Conservation (phyloP, 1,140 invertebrate species). For the Sesamia nonagrioides region DNA sequence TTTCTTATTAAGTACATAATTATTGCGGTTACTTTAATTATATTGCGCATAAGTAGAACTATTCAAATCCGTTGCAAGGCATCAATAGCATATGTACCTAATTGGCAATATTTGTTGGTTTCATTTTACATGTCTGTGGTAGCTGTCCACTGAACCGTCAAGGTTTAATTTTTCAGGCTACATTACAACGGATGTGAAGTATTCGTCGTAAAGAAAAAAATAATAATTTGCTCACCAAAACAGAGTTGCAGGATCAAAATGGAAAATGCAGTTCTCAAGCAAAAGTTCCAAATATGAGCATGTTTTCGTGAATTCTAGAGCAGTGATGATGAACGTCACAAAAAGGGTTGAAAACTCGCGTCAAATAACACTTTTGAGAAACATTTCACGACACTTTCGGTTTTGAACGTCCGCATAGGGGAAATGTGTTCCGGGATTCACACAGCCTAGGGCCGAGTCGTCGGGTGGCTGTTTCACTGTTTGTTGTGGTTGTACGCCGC, state of each 20-base stretch:
- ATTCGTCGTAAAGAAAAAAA: constrained; percentile 12
- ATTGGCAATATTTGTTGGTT: constrained; percentile 12
- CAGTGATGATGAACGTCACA: constrained; percentile 57
- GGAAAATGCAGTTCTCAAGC: constrained; percentile 48
- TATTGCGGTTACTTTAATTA: constrained; percentile 41
- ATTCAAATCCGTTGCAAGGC: constrained; percentile 22
- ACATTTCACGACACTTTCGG: constrained; percentile 74
- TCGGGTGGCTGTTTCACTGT: constrained; percentile 20
- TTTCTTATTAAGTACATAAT: constrained; percentile 24
- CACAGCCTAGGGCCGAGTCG: not conserved
- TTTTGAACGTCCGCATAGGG: constrained; percentile 69
- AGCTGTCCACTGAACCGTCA: constrained; percentile 17
- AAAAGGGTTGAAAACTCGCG: constrained; percentile 59
- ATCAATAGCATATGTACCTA: constrained; percentile 30
- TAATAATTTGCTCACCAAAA: constrained; percentile 55
- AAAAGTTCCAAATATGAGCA: constrained; percentile 62
- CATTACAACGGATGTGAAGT: not conserved
- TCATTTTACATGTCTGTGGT: constrained; percentile 8
- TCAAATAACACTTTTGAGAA: constrained; percentile 74
- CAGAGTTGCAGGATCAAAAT: constrained; percentile 11
- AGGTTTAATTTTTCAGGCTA: constrained; percentile 16
- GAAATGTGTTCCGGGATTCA: constrained; percentile 20
- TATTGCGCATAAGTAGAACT: constrained; percentile 2
- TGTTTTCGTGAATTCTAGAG: constrained; percentile 42
- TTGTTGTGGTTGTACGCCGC: not conserved